These are phyloP conservation scores for Stegodyphus dumicola DNA, from an alignment of 1,140 invertebrate species.

Conservation along the genomic window DNA sequence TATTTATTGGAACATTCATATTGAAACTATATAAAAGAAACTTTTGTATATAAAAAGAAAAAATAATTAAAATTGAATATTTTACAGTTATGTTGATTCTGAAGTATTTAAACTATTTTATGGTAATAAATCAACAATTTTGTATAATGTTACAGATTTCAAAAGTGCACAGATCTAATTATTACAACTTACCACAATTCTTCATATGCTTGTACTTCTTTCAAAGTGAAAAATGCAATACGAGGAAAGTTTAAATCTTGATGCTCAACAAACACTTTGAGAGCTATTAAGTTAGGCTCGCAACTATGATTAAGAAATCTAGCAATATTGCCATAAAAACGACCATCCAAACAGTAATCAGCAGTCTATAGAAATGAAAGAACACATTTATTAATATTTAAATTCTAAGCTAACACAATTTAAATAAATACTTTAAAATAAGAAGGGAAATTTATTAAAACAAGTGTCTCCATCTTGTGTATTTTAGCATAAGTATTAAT, in stretches of 20 bases:
- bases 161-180: too few species aligned
- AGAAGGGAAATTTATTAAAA: not conserved
- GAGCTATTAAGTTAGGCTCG: constrained; percentile 87
- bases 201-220: constrained; percentile 83
- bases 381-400: not conserved
- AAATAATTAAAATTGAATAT: not conserved
- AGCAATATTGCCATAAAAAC: constrained; percentile 87
- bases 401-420: not conserved
- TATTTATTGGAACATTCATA: too few species aligned
- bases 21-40: too few species aligned
- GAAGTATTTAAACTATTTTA: too few species aligned
- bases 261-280: constrained; percentile 89
- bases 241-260: constrained; percentile 89
- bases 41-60: not conserved
- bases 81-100: not conserved
- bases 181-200: constrained; percentile 81
- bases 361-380: constrained; percentile 71
- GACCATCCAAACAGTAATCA: constrained; percentile 89
- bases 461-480: too few species aligned
- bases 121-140: not conserved
- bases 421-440: not conserved
- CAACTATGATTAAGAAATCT: constrained; percentile 97
- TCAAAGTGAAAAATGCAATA: constrained; percentile 84
- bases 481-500: too few species aligned
- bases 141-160: not conserved